These are phyloP conservation scores for Chymomyza fuscimana DNA, from an alignment of 2,888 invertebrate species.

Conservation along the genomic window DNA sequence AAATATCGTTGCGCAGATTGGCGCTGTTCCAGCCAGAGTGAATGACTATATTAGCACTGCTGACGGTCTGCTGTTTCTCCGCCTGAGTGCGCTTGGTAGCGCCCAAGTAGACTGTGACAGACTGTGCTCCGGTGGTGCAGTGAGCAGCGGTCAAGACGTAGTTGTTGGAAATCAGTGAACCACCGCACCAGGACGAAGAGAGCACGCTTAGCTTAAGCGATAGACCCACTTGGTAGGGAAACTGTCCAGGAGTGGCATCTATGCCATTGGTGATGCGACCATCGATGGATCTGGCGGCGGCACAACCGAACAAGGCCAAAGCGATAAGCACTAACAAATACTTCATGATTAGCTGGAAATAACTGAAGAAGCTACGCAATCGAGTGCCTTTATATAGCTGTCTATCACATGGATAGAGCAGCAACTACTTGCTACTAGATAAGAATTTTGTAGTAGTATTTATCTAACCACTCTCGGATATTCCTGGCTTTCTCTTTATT, in stretches of 20 bases:
- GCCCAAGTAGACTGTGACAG: constrained; percentile 48
- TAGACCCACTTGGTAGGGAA: constrained; percentile 53
- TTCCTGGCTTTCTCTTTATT: not conserved
- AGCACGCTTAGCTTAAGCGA: constrained; percentile 24
- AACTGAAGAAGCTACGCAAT: not conserved
- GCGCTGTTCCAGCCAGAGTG: constrained; percentile 65
- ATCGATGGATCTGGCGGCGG: not conserved
- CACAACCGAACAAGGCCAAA: not conserved
- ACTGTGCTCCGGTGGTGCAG: constrained; percentile 39
- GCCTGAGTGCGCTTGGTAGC: constrained; percentile 31
- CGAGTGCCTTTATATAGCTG: not conserved
- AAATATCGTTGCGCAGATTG: constrained; percentile 47
- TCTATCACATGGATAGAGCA: not conserved
- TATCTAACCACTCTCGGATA: not conserved
- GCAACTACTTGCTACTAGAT: not conserved
- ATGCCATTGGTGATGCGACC: constrained; percentile 40
- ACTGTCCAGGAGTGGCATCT: constrained; percentile 28
- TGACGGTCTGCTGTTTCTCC: constrained; percentile 30
- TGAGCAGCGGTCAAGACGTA: constrained; percentile 54
- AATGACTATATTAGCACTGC: constrained; percentile 48
- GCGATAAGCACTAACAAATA: not conserved
- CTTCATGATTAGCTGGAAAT: not conserved
- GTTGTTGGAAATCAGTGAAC: constrained; percentile 37
- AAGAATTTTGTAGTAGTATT: not conserved
- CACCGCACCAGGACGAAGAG: constrained; percentile 47